Evolutionary conservation across 1,140 invertebrate species (phyloP).

Genomic region (Micrasema minimum): DNA sequence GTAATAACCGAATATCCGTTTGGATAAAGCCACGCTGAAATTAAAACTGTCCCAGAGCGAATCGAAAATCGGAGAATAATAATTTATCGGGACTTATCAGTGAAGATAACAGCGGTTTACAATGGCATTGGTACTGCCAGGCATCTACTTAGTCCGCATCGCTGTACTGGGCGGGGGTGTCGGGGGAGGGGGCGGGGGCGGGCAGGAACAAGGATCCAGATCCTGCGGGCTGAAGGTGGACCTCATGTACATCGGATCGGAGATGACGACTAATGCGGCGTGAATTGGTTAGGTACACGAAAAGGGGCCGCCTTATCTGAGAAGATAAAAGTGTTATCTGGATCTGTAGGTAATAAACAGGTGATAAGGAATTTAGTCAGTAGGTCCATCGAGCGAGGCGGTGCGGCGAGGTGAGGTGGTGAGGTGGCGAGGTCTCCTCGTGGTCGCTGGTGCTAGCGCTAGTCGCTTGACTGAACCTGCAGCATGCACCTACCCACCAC

Average conservation of each 20-base stretch:
- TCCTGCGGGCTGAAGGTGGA: too few relatives aligned
- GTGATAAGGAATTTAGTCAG: slow-evolving; percentile 12
- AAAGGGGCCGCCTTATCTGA: not conserved
- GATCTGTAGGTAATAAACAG: not conserved
- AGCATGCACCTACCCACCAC: too few relatives aligned
- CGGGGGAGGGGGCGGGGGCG: not conserved
- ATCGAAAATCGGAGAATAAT: slow-evolving; percentile 14
- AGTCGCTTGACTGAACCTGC: too few relatives aligned
- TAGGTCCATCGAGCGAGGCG: too few relatives aligned
- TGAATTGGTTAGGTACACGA: not conserved
- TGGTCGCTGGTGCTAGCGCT: too few relatives aligned
- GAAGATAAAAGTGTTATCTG: not conserved
- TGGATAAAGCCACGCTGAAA: slow-evolving; percentile 18
- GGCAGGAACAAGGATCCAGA: not conserved
- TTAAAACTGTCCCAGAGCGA: slow-evolving; percentile 12
- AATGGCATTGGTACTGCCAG: too few relatives aligned
- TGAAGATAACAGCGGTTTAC: slow-evolving; percentile 12
- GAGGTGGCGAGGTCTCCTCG: too few relatives aligned
- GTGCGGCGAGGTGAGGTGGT: too few relatives aligned
- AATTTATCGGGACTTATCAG: slow-evolving; percentile 28
- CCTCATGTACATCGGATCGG: too few relatives aligned
- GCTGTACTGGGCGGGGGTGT: not conserved
- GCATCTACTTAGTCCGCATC: too few relatives aligned
- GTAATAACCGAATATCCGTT: slow-evolving; percentile 1
- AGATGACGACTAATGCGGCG: too few relatives aligned